Percentiles rank a stretch among this genome's conserved stretches.
These are phyloP conservation scores for Chionis minor DNA, from an alignment of 2,113 vertebrate genomes.

Conservation along the genomic window DNA sequence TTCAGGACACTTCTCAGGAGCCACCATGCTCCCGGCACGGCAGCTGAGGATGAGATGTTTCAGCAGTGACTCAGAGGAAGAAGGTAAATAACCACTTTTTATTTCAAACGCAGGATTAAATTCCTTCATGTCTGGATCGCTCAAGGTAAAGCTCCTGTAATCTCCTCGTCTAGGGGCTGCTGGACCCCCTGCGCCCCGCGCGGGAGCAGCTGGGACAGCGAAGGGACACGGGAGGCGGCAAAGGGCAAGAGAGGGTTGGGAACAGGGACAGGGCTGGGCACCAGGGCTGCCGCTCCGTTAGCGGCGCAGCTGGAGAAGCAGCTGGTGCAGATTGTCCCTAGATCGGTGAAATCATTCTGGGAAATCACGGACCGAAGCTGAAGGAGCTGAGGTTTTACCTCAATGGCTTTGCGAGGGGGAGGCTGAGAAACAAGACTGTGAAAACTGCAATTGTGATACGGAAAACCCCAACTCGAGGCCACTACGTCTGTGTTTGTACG, in stretches of 20 bases:
- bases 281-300: background rate
- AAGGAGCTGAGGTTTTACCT: background rate
- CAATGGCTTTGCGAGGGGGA: background rate
- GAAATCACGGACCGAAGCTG: background rate
- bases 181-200: accelerated
- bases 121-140: conserved; percentile 42
- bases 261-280: background rate
- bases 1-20: background rate
- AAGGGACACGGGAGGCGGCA: background rate
- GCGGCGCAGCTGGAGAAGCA: accelerated
- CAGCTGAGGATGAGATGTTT: background rate
- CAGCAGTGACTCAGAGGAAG: conserved; percentile 50
- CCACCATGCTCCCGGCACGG: accelerated
- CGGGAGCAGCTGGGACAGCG: background rate
- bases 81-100: conserved; percentile 40
- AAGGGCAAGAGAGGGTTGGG: accelerated
- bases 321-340: background rate
- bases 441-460: background rate
- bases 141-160: conserved; percentile 48
- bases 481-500: accelerated
- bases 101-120: conserved; percentile 51
- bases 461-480: background rate
- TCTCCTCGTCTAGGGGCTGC: background rate
- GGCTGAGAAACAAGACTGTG: background rate
- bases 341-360: background rate